Conservation (phyloP, 1,140 invertebrate species). For the Frieseomelitta varia region DNA sequence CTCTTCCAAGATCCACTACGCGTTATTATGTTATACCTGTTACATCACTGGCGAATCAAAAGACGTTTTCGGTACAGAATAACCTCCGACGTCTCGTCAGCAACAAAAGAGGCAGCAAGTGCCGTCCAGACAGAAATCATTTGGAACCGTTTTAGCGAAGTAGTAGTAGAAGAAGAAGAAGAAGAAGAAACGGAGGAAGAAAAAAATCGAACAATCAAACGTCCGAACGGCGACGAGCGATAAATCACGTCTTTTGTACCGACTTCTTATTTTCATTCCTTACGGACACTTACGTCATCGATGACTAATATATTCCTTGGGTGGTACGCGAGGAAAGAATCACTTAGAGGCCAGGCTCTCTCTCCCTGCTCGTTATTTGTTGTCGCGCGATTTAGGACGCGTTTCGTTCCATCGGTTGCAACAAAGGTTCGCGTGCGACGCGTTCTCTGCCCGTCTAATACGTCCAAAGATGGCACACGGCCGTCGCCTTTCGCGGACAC, state of each 20-base stretch:
- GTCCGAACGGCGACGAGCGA: not conserved
- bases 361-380: not conserved
- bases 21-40: not conserved
- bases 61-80: not conserved
- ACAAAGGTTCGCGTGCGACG: conserved; percentile 12
- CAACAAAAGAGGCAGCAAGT: not conserved
- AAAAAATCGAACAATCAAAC: not conserved
- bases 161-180: no score
- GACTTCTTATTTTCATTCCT: conserved; percentile 22
- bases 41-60: not conserved
- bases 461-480: not conserved
- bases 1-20: not conserved
- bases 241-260: conserved; percentile 27
- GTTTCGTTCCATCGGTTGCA: not conserved
- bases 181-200: not conserved
- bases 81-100: not conserved
- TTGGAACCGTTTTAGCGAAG: not conserved
- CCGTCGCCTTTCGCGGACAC: conserved; percentile 4
- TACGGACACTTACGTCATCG: conserved; percentile 27
- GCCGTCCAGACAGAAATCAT: conserved; percentile 8
- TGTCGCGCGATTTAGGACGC: conserved; percentile 30
- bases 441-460: not conserved
- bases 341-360: not conserved
- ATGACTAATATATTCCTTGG: conserved; percentile 27
- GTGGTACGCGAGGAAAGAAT: conserved; percentile 5